A percentile compares a stretch with the other conserved stretches of the same genome.
These are phyloP conservation scores for Peucedramus taeniatus DNA, from an alignment of 2,113 vertebrate genomes.

Conservation along the genomic window DNA sequence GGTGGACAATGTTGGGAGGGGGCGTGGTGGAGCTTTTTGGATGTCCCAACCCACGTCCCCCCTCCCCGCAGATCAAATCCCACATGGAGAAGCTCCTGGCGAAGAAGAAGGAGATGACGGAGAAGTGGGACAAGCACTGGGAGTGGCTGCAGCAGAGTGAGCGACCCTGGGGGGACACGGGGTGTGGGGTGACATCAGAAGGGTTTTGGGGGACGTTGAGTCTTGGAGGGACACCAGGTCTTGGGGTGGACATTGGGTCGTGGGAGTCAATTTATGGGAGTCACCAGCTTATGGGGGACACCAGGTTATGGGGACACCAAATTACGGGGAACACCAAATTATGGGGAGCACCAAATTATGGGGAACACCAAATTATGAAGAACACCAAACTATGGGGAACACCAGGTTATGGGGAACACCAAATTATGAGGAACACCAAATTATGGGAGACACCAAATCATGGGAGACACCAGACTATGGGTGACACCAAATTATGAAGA, in stretches of 20 bases:
- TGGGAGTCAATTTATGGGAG: neutral
- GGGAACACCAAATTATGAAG: neutral
- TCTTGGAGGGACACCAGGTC: too few relatives aligned
- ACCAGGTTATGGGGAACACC: neutral
- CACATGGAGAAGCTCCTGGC: constrained; percentile 85
- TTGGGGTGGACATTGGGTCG: too few relatives aligned
- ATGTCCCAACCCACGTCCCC: neutral
- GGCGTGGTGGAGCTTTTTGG: fast-evolving
- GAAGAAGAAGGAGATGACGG: constrained; percentile 86
- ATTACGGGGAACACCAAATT: too few relatives aligned
- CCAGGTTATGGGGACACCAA: too few relatives aligned
- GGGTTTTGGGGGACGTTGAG: too few relatives aligned
- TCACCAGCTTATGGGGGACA: neutral
- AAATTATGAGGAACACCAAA: neutral
- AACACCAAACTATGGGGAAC: fast-evolving
- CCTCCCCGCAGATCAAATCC: constrained; percentile 78
- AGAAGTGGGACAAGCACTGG: constrained; percentile 95
- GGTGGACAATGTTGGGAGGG: fast-evolving
- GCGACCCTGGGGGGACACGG: too few relatives aligned
- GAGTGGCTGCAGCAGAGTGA: constrained; percentile 91
- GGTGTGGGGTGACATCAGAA: too few relatives aligned
- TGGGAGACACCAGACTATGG: fast-evolving
- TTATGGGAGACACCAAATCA: neutral
- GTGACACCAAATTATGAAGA: too few relatives aligned
- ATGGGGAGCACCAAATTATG: too few relatives aligned